phyloP scores from a whole-genome alignment of 2,113 vertebrate species.

The Myiozetetes cayanensis region DNA sequence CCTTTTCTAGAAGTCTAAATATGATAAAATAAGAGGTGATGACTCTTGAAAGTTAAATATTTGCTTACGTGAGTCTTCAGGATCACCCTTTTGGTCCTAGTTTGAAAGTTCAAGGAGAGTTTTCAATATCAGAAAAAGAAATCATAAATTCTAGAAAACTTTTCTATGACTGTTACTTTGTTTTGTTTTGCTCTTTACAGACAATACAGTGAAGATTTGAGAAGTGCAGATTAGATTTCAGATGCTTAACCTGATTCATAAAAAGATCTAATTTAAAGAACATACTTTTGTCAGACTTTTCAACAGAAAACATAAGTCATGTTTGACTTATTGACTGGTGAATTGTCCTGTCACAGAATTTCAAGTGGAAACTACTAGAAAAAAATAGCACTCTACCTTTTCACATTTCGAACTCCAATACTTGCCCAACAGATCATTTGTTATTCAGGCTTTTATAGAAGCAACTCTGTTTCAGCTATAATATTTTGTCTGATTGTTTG shows the following conservation, averaged over 20 bases:
- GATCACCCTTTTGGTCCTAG: background rate
- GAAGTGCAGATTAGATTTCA: background rate
- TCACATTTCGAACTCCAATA: background rate
- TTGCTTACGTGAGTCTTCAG: background rate
- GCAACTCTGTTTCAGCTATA: background rate
- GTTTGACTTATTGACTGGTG: background rate
- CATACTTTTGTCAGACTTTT: background rate
- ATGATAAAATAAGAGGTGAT: background rate
- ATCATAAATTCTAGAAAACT: background rate
- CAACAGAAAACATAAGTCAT: background rate
- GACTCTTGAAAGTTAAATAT: background rate
- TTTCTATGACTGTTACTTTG: background rate
- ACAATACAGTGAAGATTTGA: background rate
- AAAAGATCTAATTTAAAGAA: background rate
- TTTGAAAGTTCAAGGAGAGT: background rate
- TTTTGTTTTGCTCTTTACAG: background rate
- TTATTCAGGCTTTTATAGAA: slow-evolving; percentile 26
- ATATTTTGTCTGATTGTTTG: slow-evolving; percentile 47
- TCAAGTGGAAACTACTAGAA: background rate
- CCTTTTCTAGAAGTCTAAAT: background rate
- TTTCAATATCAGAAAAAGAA: background rate
- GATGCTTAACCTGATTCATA: background rate
- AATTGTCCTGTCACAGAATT: slow-evolving; percentile 7
- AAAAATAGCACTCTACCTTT: background rate
- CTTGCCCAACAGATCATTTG: background rate